Evolutionary conservation across 2,113 vertebrate species (phyloP).

Genomic region (Pundamilia nyererei): DNA sequence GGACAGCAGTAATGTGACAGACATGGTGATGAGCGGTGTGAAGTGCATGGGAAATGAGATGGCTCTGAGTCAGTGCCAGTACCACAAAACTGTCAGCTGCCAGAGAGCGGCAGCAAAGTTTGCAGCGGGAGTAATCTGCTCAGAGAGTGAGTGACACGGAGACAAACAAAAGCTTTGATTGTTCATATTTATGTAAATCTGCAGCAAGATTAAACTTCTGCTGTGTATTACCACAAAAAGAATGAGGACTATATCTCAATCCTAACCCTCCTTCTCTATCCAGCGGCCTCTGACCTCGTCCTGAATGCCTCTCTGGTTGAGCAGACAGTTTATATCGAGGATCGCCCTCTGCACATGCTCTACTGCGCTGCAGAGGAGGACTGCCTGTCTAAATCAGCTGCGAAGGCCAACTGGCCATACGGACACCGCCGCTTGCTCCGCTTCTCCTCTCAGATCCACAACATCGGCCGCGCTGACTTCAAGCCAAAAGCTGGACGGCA

Average conservation of each 20-base stretch:
- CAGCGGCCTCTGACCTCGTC: slow-evolving; percentile 91
- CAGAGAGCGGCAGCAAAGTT: slow-evolving; percentile 80
- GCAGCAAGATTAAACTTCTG: not conserved
- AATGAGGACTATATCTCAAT: not conserved
- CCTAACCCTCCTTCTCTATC: not conserved
- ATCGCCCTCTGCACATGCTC: slow-evolving; percentile 94
- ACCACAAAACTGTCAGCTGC: slow-evolving; percentile 81
- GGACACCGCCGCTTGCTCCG: slow-evolving; percentile 93
- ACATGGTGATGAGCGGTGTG: slow-evolving; percentile 91
- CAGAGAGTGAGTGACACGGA: slow-evolving; percentile 82
- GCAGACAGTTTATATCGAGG: slow-evolving; percentile 94
- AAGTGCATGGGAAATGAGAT: slow-evolving; percentile 84
- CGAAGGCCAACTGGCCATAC: slow-evolving; percentile 92
- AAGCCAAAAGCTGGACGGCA: slow-evolving; percentile 92
- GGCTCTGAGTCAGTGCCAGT: slow-evolving; percentile 85
- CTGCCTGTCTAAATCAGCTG: slow-evolving; percentile 86
- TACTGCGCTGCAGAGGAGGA: slow-evolving; percentile 94
- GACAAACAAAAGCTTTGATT: not conserved
- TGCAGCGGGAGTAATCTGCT: slow-evolving; percentile 92
- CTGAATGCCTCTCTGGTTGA: slow-evolving; percentile 86
- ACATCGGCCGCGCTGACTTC: slow-evolving; percentile 91
- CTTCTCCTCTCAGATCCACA: slow-evolving; percentile 98
- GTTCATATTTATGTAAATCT: not conserved
- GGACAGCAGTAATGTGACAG: slow-evolving; percentile 87
- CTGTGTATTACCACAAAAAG: not conserved